Evolutionary conservation across 2,113 vertebrate genomes (phyloP).

Genomic region (Otis tarda): DNA sequence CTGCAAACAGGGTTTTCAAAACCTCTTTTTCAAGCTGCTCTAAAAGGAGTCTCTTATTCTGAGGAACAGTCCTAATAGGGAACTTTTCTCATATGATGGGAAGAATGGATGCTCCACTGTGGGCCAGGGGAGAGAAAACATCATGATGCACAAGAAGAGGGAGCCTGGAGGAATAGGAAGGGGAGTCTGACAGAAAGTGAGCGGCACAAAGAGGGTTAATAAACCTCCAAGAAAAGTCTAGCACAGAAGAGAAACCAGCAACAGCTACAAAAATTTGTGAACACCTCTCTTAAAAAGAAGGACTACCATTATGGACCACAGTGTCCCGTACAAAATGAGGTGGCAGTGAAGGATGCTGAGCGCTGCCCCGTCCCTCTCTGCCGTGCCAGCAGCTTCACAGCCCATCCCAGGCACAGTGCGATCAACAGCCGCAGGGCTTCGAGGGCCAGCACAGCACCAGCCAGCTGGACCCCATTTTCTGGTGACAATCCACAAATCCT

Average conservation of each 20-base stretch:
- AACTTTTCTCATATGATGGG: background rate
- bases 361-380: fast-evolving
- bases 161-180: background rate
- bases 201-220: background rate
- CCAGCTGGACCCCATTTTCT: background rate
- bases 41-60: background rate
- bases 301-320: background rate
- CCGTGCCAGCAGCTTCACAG: background rate
- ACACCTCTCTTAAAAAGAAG: background rate
- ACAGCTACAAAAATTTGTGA: background rate
- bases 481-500: background rate
- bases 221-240: background rate
- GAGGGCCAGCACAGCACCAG: background rate
- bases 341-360: background rate
- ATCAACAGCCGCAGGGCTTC: fast-evolving
- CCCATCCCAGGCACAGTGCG: background rate
- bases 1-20: slow-evolving; percentile 6
- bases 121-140: background rate
- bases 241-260: background rate
- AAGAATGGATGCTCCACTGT: background rate
- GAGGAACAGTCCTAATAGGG: background rate
- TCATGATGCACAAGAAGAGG: background rate
- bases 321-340: background rate
- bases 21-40: background rate
- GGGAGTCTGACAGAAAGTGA: background rate